Conservation (phyloP, 2,113 vertebrate genomes). For the Edolisoma coerulescens region DNA sequence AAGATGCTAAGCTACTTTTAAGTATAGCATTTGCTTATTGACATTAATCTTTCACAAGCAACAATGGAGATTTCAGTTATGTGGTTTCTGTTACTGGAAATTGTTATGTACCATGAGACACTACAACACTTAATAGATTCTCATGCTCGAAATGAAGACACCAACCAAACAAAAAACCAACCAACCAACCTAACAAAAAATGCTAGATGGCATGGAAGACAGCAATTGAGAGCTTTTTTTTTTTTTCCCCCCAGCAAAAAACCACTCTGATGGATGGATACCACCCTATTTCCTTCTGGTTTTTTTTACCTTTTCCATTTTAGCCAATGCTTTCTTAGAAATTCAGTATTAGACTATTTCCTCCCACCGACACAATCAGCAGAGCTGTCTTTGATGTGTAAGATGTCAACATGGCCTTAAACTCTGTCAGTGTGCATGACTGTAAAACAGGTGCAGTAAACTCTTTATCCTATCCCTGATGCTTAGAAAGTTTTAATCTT, state of each 20-base stretch:
- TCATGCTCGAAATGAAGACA: too few species aligned
- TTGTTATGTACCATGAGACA: background rate
- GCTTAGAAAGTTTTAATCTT: background rate
- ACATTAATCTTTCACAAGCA: background rate
- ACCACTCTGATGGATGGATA: background rate
- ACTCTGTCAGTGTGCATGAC: background rate
- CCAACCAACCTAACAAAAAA: too few species aligned
- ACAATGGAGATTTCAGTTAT: background rate
- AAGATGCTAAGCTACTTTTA: background rate
- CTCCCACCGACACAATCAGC: background rate
- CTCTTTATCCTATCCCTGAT: background rate
- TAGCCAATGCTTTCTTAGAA: background rate
- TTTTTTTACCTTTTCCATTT: background rate
- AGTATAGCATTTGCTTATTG: background rate
- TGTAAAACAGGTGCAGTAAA: background rate
- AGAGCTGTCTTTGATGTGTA: rapidly evolving
- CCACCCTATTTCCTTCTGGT: background rate
- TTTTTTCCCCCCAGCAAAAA: rapidly evolving
- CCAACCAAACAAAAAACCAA: too few species aligned
- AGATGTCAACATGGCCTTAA: background rate
- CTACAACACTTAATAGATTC: background rate
- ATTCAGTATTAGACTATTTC: background rate
- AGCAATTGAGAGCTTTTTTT: background rate
- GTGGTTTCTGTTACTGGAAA: background rate
- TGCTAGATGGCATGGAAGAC: background rate